phyloP scores from a whole-genome alignment of 2,113 vertebrate genomes.

The Macheiramphus alcinus region DNA sequence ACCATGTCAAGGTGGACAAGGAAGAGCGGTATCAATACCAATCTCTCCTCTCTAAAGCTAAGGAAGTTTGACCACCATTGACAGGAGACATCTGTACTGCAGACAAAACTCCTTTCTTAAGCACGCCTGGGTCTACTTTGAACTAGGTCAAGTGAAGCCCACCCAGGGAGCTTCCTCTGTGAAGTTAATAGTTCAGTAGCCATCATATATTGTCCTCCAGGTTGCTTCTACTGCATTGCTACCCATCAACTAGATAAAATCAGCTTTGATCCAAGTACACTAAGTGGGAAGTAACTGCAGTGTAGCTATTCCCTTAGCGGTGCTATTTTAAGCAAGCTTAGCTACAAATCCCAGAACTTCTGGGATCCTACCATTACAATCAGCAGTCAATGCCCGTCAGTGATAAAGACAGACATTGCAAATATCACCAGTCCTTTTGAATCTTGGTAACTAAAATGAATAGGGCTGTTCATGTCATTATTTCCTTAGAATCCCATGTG shows the following conservation, averaged over 20 bases:
- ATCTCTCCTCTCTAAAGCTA: background rate
- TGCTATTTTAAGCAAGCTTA: slow-evolving; percentile 28
- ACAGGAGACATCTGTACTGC: slow-evolving; percentile 41
- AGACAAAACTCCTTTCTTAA: slow-evolving; percentile 40
- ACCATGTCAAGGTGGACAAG: background rate
- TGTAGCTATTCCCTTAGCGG: background rate
- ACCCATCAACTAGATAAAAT: slow-evolving; percentile 26
- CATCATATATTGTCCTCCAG: background rate
- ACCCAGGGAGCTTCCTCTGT: slow-evolving; percentile 37
- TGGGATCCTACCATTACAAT: background rate
- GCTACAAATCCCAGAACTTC: background rate
- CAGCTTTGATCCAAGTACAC: slow-evolving; percentile 13
- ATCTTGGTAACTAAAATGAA: background rate
- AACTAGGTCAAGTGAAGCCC: slow-evolving; percentile 35
- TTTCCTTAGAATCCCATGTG: slow-evolving; percentile 4
- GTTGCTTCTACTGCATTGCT: background rate
- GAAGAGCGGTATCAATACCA: background rate
- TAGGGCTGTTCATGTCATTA: slow-evolving; percentile 15
- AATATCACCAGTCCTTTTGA: background rate
- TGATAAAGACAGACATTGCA: background rate
- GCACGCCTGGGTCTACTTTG: background rate
- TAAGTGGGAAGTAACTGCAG: background rate
- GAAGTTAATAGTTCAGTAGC: slow-evolving; percentile 25
- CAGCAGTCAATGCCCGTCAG: background rate
- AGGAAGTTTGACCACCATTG: background rate